Evolutionary conservation across 1,140 invertebrate species (phyloP), one percentile per base, ranked within the genome.

Genomic region (Protaetia brevitarsis): DNA sequence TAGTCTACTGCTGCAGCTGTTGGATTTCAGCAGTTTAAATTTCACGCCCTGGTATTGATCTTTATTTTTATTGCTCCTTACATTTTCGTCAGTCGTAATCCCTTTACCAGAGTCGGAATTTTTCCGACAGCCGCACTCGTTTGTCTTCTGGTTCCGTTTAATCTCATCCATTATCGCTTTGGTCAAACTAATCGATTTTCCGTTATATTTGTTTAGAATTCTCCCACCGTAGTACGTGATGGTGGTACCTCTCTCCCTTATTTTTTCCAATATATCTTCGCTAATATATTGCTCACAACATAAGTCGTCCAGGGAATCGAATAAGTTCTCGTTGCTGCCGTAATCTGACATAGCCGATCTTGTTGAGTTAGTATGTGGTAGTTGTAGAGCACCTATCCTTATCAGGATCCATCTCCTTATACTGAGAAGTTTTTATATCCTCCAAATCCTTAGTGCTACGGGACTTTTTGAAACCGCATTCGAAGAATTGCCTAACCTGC

Each of bases 151-250:
- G 68, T 79, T 84, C 77, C 79, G 84, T 78, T 80, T 81, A 57
- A 88, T 88, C 77, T 88, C 86, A 65, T 87, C 84, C 82, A 87
- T 87, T 63, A 87, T 88, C 2, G 85, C 83, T 76, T 86, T 86
- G 5, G 79, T 81, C 57, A 80, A 79, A 6, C 83, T 84, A 78
- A 85, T 83, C 10, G 85, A 78, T 6, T 86, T 86, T 1, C 86
- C 85, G 62, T 83, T 83, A 74, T 85, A 85, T 11, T 84, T 86
- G 69, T 89, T 86, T 5, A 93, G 82, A 10, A 94, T 88, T 74
- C 89, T 87, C 2, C 91, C 91, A 0, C 92, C 92, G 70, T 93
- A 94, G 74, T 94, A 95, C 3, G 92, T 94, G 0, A 94, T 85
- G 3, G 90, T 90, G 0, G 91, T 92, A 3, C 92, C 93, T 72